These are phyloP conservation scores for Formicarius rufipectus DNA, from an alignment of 2,113 vertebrate genomes.

Conservation along the genomic window DNA sequence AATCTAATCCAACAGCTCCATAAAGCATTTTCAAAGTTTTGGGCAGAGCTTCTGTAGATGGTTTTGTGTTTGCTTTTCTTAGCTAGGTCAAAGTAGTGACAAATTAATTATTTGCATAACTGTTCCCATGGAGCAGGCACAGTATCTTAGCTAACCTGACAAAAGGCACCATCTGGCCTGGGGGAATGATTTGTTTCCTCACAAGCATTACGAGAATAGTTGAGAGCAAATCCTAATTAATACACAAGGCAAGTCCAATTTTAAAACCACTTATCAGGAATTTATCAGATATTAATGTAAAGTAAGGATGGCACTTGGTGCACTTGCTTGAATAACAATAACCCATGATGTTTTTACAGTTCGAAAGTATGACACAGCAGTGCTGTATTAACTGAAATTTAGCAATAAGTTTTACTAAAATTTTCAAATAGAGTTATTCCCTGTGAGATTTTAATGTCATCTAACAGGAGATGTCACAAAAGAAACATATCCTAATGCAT, in stretches of 20 bases:
- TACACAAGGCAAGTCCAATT: background rate
- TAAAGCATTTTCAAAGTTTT: background rate
- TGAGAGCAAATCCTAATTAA: slow-evolving; percentile 37
- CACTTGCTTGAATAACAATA: background rate
- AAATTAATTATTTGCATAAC: slow-evolving; percentile 2
- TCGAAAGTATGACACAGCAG: background rate
- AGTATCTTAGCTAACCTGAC: background rate
- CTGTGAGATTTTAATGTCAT: background rate
- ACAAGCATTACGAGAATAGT: background rate
- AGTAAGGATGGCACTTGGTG: background rate
- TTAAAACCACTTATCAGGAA: background rate
- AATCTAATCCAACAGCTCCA: background rate
- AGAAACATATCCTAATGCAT: background rate
- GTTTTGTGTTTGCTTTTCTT: background rate
- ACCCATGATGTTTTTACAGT: background rate
- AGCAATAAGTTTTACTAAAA: background rate
- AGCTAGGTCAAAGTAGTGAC: background rate
- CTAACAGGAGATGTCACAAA: background rate
- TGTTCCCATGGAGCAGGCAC: background rate
- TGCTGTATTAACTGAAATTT: background rate
- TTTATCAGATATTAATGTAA: slow-evolving; percentile 16
- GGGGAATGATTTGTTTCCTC: background rate
- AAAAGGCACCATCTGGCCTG: slow-evolving; percentile 24
- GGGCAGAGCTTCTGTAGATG: background rate
- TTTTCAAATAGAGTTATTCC: background rate